These are phyloP conservation scores for Taenaris catops DNA, from an alignment of 2,888 invertebrate genomes.

Conservation along the genomic window DNA sequence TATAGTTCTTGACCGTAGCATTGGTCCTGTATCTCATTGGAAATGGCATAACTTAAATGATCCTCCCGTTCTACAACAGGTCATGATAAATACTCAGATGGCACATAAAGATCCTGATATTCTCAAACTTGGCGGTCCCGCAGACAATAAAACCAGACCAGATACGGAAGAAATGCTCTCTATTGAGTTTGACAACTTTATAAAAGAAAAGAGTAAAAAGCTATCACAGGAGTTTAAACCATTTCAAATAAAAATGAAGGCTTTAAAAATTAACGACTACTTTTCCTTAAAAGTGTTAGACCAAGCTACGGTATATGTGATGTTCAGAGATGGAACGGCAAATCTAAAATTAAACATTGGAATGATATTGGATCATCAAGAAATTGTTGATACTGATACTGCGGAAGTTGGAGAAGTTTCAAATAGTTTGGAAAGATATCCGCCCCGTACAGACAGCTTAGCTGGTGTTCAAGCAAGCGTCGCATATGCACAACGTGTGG, in stretches of 20 bases:
- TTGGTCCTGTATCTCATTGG: conserved; percentile 67
- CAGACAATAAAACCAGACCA: conserved; percentile 30
- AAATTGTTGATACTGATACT: conserved; percentile 58
- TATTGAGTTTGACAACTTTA: conserved; percentile 65
- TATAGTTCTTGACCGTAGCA: conserved; percentile 52
- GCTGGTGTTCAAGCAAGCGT: conserved; percentile 51
- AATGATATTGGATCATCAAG: conserved; percentile 74
- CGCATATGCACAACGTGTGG: conserved; percentile 45
- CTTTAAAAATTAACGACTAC: conserved; percentile 64
- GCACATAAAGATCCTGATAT: conserved; percentile 58
- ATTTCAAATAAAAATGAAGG: conserved; percentile 69
- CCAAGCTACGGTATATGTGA: conserved; percentile 58
- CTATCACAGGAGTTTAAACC: conserved; percentile 57
- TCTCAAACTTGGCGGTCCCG: conserved; percentile 39
- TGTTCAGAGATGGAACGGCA: conserved; percentile 56
- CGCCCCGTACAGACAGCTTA: conserved; percentile 52
- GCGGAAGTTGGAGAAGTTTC: conserved; percentile 37
- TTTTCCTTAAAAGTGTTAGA: conserved; percentile 63
- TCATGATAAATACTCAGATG: conserved; percentile 68
- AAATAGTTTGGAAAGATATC: conserved; percentile 31
- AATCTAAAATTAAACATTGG: conserved; percentile 63
- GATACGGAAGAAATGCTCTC: conserved; percentile 67
- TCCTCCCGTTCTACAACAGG: conserved; percentile 63
- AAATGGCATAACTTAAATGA: conserved; percentile 71
- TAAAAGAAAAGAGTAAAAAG: conserved; percentile 64